A percentile compares a stretch with the other conserved stretches of the same genome.
phyloP scores from a whole-genome alignment of 1,140 invertebrate species.

The Lasaia peninsularis region DNA sequence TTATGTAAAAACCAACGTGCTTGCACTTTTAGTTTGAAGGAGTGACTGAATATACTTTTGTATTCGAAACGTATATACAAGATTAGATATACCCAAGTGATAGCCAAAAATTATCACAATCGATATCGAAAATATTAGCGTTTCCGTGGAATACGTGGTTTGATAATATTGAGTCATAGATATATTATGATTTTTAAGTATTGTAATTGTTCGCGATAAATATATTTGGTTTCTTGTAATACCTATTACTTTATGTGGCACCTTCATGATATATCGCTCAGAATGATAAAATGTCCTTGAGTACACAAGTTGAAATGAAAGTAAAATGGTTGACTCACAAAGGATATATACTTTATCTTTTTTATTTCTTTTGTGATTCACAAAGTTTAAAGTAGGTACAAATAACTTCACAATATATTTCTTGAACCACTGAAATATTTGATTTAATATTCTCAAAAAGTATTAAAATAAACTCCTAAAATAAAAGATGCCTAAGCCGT shows the following conservation, averaged over 20 bases:
- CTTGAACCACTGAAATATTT: too few species aligned
- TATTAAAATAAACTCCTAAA: too few species aligned
- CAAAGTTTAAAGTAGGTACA: too few species aligned
- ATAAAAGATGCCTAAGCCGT: too few species aligned
- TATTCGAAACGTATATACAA: not conserved
- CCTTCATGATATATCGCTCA: too few species aligned
- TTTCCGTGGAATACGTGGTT: not conserved
- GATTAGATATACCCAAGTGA: conserved; percentile 6
- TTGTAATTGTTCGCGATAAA: not conserved
- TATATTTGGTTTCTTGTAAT: not conserved
- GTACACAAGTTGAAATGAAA: too few species aligned
- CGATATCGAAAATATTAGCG: not conserved
- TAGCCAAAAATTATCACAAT: not conserved
- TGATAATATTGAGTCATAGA: not conserved
- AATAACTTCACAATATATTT: too few species aligned
- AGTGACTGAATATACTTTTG: not conserved
- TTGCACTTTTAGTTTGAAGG: conserved; percentile 3
- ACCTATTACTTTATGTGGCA: not conserved
- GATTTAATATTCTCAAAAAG: too few species aligned
- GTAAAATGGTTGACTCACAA: too few species aligned
- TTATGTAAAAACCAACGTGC: not conserved
- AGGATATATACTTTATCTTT: too few species aligned
- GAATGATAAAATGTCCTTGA: not conserved
- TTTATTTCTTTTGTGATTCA: too few species aligned
- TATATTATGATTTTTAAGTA: not conserved